Evolutionary conservation across 2,888 invertebrate species (phyloP).

Genomic region (Pardosa pseudoannulata): DNA sequence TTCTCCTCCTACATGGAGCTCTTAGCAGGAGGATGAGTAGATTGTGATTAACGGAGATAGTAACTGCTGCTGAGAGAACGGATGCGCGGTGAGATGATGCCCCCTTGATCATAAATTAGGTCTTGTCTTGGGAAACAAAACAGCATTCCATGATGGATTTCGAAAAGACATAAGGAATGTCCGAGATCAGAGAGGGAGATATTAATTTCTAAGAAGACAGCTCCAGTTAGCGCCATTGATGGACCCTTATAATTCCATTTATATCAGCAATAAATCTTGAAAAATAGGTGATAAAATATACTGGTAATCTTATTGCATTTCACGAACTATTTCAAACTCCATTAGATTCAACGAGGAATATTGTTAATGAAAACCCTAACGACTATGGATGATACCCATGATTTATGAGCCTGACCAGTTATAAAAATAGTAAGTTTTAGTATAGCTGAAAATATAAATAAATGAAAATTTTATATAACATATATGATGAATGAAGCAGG

Average conservation of each 20-base stretch:
- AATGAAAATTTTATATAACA: too few relatives aligned
- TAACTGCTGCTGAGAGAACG: slow-evolving; percentile 16
- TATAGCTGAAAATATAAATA: too few relatives aligned
- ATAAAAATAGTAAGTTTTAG: too few relatives aligned
- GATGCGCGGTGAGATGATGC: slow-evolving; percentile 9
- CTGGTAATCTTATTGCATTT: too few relatives aligned
- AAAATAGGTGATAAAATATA: too few relatives aligned
- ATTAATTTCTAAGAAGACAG: slow-evolving; percentile 26
- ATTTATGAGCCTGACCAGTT: too few relatives aligned
- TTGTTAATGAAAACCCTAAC: too few relatives aligned
- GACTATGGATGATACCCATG: too few relatives aligned
- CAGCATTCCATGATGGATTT: slow-evolving; percentile 48
- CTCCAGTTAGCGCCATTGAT: slow-evolving; percentile 13
- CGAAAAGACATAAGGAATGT: slow-evolving; percentile 48
- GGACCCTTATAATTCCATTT: slow-evolving; percentile 13
- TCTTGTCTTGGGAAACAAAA: slow-evolving; percentile 57
- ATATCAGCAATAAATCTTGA: too few relatives aligned
- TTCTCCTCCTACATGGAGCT: background rate
- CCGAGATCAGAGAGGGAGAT: slow-evolving; percentile 7
- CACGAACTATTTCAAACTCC: too few relatives aligned
- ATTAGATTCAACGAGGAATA: too few relatives aligned
- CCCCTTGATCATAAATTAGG: slow-evolving; percentile 49
- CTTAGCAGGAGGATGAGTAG: slow-evolving; percentile 12
- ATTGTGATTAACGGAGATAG: slow-evolving; percentile 46
- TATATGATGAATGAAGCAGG: too few relatives aligned